A percentile compares a stretch with the other conserved stretches of the same genome.
Conservation (phyloP, 2,113 vertebrate species). For the Asarcornis scutulata region DNA sequence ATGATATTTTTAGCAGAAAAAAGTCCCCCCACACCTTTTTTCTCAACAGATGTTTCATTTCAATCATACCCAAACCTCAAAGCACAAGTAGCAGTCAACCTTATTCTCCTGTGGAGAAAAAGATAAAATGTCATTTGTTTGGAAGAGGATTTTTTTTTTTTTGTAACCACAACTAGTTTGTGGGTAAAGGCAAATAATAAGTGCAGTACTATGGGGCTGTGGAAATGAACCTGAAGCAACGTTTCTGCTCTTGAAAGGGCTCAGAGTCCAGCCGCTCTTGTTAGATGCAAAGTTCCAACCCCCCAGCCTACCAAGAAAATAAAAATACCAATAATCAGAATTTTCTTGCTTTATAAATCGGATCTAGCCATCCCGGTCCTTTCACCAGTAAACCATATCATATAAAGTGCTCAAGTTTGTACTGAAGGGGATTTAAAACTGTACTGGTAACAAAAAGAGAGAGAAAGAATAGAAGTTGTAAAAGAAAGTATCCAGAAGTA, state of each 20-base stretch:
- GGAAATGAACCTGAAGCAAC: constrained; percentile 67
- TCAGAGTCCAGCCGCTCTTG: constrained; percentile 44
- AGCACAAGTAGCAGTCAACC: constrained; percentile 66
- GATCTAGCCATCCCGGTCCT: constrained; percentile 1
- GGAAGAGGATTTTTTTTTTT: neutral
- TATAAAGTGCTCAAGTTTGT: neutral
- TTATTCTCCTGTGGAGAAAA: constrained; percentile 61
- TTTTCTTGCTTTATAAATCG: constrained; percentile 32
- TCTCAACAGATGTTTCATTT: constrained; percentile 74
- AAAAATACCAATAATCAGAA: neutral
- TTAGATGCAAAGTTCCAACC: constrained; percentile 51
- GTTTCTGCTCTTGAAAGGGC: constrained; percentile 52
- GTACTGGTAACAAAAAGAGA: neutral
- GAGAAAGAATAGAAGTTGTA: neutral
- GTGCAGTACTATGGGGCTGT: constrained; percentile 32
- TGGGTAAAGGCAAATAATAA: constrained; percentile 62
- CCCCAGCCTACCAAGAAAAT: neutral
- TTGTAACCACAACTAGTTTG: constrained; percentile 43
- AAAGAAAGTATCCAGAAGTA: neutral
- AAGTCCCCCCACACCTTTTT: constrained; percentile 7
- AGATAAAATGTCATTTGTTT: constrained; percentile 64
- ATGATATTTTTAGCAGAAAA: constrained; percentile 73
- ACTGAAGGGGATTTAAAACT: neutral
- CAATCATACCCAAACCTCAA: constrained; percentile 68
- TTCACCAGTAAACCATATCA: constrained; percentile 15